Conservation (phyloP, 1,140 invertebrate species). For the Gonioctena quinquepunctata region DNA sequence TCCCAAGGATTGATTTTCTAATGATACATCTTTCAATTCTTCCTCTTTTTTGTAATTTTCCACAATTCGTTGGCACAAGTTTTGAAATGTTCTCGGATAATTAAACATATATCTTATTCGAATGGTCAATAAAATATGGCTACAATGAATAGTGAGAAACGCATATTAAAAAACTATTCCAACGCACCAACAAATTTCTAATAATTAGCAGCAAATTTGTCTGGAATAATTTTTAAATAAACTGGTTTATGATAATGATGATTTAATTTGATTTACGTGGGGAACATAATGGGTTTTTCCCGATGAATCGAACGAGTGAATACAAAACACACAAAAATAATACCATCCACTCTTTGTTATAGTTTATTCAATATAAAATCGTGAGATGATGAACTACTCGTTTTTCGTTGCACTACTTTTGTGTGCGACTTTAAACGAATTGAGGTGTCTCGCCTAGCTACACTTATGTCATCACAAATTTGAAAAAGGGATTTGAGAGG, state of each 20-base stretch:
- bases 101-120: not conserved
- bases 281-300: not conserved
- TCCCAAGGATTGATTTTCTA: too few relatives aligned
- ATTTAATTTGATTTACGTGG: not conserved
- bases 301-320: not conserved
- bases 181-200: too few relatives aligned
- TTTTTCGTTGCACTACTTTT: not conserved
- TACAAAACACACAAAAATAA: too few relatives aligned
- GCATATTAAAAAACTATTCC: not conserved
- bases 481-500: not conserved
- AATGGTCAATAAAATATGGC: not conserved
- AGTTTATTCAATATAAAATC: too few relatives aligned
- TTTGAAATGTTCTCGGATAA: too few relatives aligned
- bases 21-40: too few relatives aligned
- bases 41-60: too few relatives aligned
- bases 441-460: not conserved
- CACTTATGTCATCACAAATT: conserved; percentile 3
- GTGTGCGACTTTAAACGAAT: not conserved
- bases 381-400: too few relatives aligned
- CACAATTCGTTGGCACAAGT: too few relatives aligned
- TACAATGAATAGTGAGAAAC: not conserved
- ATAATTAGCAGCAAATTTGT: not conserved
- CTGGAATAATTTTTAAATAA: not conserved
- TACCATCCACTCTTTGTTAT: too few relatives aligned
- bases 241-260: not conserved